Conservation (phyloP, 2,113 vertebrate species). For the Eleginops maclovinus region DNA sequence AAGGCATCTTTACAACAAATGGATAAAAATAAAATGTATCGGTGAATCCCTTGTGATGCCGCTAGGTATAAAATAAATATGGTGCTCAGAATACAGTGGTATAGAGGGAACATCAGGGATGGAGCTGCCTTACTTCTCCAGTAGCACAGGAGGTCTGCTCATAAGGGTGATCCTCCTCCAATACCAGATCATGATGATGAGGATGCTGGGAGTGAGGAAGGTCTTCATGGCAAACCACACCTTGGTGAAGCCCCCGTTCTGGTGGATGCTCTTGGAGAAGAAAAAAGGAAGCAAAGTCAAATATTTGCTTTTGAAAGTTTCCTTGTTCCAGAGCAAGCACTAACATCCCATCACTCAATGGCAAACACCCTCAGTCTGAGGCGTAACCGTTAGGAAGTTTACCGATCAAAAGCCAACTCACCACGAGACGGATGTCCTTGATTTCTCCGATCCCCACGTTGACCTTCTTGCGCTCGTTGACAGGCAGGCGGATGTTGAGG, state of each 20-base stretch:
- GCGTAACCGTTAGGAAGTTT: neutral
- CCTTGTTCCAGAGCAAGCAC: neutral
- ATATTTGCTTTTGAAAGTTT: neutral
- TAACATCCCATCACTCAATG: neutral
- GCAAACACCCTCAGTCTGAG: neutral
- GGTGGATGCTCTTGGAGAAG: slow-evolving; percentile 90
- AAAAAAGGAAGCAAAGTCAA: slow-evolving; percentile 1
- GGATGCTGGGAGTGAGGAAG: slow-evolving; percentile 95
- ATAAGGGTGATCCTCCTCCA: slow-evolving; percentile 96
- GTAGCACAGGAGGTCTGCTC: slow-evolving; percentile 93
- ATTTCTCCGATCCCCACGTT: slow-evolving; percentile 97
- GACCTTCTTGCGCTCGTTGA: slow-evolving; percentile 91
- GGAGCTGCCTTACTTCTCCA: slow-evolving; percentile 93
- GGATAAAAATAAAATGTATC: no score
- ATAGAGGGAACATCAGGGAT: neutral
- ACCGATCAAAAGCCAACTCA: slow-evolving; percentile 64
- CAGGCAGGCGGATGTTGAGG: slow-evolving; percentile 94
- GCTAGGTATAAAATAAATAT: neutral
- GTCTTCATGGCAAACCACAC: slow-evolving; percentile 99
- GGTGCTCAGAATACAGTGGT: neutral
- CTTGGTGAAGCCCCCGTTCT: slow-evolving; percentile 97
- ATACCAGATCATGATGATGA: slow-evolving; percentile 98
- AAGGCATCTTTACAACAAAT: no score
- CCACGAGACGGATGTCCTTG: slow-evolving; percentile 94
- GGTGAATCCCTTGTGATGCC: neutral